These are phyloP conservation scores for cattle (Bos taurus) DNA, from an alignment of 2,113 vertebrate genomes.

Conservation along the genomic window ARS-UCD2.0 NC_037352.1:11548501-11549000, in stretches of 20 bases:
- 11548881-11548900: background rate
- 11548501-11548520: background rate
- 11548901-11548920: background rate
- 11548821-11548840: background rate
- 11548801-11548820: rapidly evolving
- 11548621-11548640: background rate
- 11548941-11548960: background rate
- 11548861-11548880: background rate
- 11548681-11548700: background rate
- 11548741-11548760: background rate
- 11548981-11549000: background rate
- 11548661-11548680: background rate
- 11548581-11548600: background rate
- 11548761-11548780: background rate
- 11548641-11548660: too few relatives aligned
- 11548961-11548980: background rate
- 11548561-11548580: background rate
- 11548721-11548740: background rate
- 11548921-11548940: background rate
- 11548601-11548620: background rate
- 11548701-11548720: background rate
- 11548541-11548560: rapidly evolving
- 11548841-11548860: background rate
- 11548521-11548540: background rate
- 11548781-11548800: background rate